phyloP scores from a whole-genome alignment of 2,888 invertebrate genomes.

The Philonicus albiceps region DNA sequence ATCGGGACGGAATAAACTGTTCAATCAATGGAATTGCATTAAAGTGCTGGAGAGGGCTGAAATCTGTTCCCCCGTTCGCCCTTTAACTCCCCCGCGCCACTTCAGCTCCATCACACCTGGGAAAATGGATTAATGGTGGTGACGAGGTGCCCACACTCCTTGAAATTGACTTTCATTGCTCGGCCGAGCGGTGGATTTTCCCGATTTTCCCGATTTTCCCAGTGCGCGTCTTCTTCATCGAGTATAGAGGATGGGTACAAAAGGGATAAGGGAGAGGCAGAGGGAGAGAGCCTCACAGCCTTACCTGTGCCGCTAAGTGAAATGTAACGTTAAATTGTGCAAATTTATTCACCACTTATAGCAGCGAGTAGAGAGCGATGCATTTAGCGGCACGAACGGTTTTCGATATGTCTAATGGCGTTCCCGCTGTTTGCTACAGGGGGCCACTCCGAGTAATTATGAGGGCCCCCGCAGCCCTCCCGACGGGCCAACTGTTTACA shows the following conservation, averaged over 20 bases:
- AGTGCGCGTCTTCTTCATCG: not conserved
- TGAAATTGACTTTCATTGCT: slow-evolving; percentile 20
- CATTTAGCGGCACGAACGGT: slow-evolving; percentile 3
- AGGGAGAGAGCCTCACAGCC: not conserved
- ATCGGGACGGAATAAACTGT: slow-evolving; percentile 2
- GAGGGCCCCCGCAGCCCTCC: not conserved
- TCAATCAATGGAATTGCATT: slow-evolving; percentile 35
- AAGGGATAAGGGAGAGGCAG: not conserved
- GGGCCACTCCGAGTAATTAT: not conserved
- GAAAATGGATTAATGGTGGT: not conserved
- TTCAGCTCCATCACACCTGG: not conserved
- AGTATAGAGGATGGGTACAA: not conserved
- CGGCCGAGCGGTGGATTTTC: not conserved
- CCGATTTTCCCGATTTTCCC: not conserved
- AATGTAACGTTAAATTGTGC: slow-evolving; percentile 22
- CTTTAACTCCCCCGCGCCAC: not conserved
- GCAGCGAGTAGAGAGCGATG: not conserved
- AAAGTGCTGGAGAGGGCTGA: not conserved
- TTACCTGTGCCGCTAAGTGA: slow-evolving; percentile 9
- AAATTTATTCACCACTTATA: slow-evolving; percentile 32
- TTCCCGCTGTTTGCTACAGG: not conserved
- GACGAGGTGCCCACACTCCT: not conserved
- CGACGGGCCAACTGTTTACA: slow-evolving; percentile 7
- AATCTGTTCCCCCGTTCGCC: not conserved
- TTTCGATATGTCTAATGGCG: not conserved